Evolutionary conservation across 2,113 vertebrate species (phyloP), one percentile per base, ranked within the genome.

Genomic region (Heterotilapia buettikoferi): DNA sequence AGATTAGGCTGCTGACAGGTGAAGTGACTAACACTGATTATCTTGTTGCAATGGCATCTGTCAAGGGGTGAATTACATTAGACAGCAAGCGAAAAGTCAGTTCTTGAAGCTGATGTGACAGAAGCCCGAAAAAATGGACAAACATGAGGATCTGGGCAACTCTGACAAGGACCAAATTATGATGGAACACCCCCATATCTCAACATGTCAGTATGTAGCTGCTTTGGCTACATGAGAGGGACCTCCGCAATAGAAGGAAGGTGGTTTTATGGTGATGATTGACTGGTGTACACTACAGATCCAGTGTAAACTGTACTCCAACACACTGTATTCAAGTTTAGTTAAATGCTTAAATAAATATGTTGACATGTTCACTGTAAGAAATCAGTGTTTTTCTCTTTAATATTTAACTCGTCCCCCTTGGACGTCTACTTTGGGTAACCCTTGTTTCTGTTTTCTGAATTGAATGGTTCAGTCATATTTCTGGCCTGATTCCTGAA

Each of bases 341-440:
- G 61, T 38, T 66, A 66, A 57, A 57, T 36, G 4, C 9, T 36
- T 7, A 36, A 66, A 10, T 12, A 63, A 63, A 66, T 12, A 36
- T 36, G 18, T 36, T 12, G 61, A 66, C 9, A 5, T 66, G 31
- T 11, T 66, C 18, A 63, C 18, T 63, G 2, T 63, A 63, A 63
- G 18, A 66, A n/a, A 36, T 61, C 57, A 33, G 2, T 61, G 1
- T 33, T 61, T 61, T 33, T 63, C 29, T 11, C 16, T 33, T 33
- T 11, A 63, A 33, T 3, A 61, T 66, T 3, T 36, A 36, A 66
- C 18, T 66, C 36, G 18, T 36, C 59, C 0, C 0, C 31, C 59
- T 63, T 36, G 59, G 31, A 36, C 0, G 4, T 2, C 59, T 5
- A 63, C 59, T 63, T 63, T 63, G 9, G 0, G 31, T 63, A 63